Evolutionary conservation across 2,113 vertebrate species (phyloP).

Genomic region (Zapus hudsonius): DNA sequence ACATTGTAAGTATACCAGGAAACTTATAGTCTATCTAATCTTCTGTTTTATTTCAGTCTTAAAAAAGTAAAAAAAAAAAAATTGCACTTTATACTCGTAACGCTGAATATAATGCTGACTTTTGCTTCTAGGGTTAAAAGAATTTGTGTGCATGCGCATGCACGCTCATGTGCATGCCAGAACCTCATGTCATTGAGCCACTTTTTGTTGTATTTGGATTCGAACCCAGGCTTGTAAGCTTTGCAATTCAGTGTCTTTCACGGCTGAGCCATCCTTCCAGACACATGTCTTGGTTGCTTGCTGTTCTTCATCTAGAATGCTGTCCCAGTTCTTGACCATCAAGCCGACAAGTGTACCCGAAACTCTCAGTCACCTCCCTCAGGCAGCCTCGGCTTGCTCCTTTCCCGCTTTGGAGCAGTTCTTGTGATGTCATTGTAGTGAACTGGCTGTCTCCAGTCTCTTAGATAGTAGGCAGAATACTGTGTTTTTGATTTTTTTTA

Average conservation of each 20-base stretch:
- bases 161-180: too few relatives aligned
- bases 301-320: conserved; percentile 23
- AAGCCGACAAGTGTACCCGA: not conserved
- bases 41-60: not conserved
- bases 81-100: conserved; percentile 22
- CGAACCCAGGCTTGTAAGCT: too few relatives aligned
- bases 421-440: not conserved
- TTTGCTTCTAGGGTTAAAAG: not conserved
- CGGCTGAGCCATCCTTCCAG: too few relatives aligned
- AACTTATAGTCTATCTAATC: not conserved
- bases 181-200: too few relatives aligned
- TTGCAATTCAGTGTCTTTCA: too few relatives aligned
- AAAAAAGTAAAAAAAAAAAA: not conserved
- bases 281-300: too few relatives aligned
- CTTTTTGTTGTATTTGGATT: too few relatives aligned
- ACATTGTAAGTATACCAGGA: not conserved
- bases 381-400: not conserved
- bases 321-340: not conserved
- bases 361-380: not conserved
- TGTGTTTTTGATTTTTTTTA: not conserved
- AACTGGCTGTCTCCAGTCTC: not conserved
- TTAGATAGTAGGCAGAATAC: not conserved
- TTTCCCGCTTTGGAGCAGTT: not conserved
- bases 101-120: not conserved
- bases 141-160: too few relatives aligned